Conservation (phyloP, 2,113 vertebrate genomes). For the Bagarius yarrelli region DNA sequence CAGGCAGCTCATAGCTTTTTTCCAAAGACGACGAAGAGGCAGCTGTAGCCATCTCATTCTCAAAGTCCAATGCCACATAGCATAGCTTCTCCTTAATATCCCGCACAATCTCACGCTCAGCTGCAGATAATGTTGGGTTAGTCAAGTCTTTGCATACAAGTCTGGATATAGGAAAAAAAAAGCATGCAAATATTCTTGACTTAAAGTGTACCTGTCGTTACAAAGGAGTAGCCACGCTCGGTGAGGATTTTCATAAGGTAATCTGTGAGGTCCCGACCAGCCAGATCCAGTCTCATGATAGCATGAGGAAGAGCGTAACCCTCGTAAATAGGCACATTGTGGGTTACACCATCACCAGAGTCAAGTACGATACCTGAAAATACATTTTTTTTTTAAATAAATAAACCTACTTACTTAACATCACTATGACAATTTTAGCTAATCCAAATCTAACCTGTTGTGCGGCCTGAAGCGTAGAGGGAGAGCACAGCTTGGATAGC, state of each 20-base stretch:
- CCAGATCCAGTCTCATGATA: constrained; percentile 9
- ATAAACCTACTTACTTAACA: not conserved
- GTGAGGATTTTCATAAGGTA: constrained; percentile 29
- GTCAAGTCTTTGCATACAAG: not conserved
- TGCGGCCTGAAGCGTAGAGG: constrained; percentile 82
- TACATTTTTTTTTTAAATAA: not conserved
- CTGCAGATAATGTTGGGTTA: constrained; percentile 60
- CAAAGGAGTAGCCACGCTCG: constrained; percentile 87
- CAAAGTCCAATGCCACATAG: constrained; percentile 93
- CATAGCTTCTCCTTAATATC: constrained; percentile 96
- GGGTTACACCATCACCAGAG: constrained; percentile 92
- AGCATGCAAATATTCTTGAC: not conserved
- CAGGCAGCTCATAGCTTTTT: constrained; percentile 93
- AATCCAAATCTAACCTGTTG: constrained; percentile 65
- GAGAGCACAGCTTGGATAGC: constrained; percentile 57
- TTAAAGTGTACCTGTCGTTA: constrained; percentile 78
- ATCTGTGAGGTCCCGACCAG: constrained; percentile 15
- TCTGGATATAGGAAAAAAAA: not conserved
- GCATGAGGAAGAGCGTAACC: too few species aligned
- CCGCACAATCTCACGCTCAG: constrained; percentile 92
- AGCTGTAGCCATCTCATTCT: constrained; percentile 96
- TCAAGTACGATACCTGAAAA: constrained; percentile 88
- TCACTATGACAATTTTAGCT: not conserved
- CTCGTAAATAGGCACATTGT: constrained; percentile 81
- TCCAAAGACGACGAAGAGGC: constrained; percentile 93